Conservation (phyloP, 2,113 vertebrate species). For the Cynopterus brachyotis region DNA sequence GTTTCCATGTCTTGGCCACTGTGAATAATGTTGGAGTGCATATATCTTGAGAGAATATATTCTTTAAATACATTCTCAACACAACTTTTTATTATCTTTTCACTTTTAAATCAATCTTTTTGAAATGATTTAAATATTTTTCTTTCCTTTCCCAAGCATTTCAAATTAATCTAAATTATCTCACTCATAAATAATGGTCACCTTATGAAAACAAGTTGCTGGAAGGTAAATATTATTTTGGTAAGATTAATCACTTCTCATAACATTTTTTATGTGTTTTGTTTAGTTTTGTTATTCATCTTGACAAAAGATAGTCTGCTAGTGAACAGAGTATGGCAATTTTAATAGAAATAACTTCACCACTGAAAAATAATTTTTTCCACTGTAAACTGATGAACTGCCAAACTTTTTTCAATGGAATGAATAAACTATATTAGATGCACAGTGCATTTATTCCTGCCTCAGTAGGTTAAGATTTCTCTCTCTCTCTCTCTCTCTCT, state of each 20-base stretch:
- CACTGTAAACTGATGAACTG: background rate
- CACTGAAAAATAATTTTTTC: background rate
- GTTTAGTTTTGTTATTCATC: slow-evolving; percentile 31
- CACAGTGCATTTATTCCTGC: slow-evolving; percentile 17
- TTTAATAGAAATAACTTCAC: slow-evolving; percentile 66
- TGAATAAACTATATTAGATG: slow-evolving; percentile 54
- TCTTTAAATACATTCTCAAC: background rate
- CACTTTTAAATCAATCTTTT: background rate
- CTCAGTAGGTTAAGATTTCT: slow-evolving; percentile 45
- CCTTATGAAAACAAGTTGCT: background rate
- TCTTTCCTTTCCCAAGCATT: background rate
- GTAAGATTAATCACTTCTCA: background rate
- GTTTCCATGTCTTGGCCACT: no score
- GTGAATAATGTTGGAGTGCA: no score
- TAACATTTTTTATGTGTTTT: background rate
- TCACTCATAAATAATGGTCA: background rate
- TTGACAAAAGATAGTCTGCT: slow-evolving; percentile 35
- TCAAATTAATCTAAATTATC: slow-evolving; percentile 22
- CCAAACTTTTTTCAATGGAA: slow-evolving; percentile 37
- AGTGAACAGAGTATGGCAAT: slow-evolving; percentile 8
- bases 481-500: slow-evolving; percentile 28
- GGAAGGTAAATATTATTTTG: background rate
- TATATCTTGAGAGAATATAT: no score
- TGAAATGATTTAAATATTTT: background rate
- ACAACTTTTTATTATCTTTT: background rate